Percentiles rank a stretch among this genome's conserved stretches.
Conservation (phyloP, 2,797 vertebrate genomes). For the Prionace glauca region DNA sequence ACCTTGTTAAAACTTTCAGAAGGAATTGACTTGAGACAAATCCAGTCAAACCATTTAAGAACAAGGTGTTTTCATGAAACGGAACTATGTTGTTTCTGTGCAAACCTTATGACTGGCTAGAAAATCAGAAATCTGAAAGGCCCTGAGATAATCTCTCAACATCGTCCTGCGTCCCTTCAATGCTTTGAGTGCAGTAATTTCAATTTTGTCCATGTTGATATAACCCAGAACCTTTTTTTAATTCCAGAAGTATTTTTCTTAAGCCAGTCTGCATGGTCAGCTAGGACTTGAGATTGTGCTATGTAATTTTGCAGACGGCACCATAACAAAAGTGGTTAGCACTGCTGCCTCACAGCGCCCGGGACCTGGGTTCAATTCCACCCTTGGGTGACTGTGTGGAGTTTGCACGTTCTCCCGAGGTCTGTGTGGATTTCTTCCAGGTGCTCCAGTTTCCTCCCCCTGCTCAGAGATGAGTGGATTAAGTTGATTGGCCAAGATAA, state of each 20-base stretch:
- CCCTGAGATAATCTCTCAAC: background rate
- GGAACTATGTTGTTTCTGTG: no score
- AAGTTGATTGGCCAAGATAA: no score
- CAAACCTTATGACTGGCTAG: no score
- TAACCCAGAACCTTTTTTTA: background rate
- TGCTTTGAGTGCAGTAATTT: background rate
- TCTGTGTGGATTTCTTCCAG: no score
- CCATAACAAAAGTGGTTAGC: no score
- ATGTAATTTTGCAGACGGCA: background rate
- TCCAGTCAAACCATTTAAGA: background rate
- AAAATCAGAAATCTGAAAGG: background rate
- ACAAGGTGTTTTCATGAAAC: background rate
- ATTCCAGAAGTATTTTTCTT: background rate
- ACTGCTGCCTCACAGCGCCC: no score
- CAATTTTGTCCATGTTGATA: background rate
- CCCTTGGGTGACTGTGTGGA: no score
- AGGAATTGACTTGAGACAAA: background rate
- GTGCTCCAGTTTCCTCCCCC: no score
- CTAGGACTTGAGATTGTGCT: background rate
- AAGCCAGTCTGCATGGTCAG: background rate
- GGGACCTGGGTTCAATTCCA: no score
- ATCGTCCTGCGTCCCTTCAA: background rate
- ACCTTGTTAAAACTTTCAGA: background rate
- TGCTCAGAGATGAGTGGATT: no score
- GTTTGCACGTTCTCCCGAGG: no score